phyloP scores from a whole-genome alignment of 2,888 invertebrate genomes.

The Caenorhabditis sinica region DNA sequence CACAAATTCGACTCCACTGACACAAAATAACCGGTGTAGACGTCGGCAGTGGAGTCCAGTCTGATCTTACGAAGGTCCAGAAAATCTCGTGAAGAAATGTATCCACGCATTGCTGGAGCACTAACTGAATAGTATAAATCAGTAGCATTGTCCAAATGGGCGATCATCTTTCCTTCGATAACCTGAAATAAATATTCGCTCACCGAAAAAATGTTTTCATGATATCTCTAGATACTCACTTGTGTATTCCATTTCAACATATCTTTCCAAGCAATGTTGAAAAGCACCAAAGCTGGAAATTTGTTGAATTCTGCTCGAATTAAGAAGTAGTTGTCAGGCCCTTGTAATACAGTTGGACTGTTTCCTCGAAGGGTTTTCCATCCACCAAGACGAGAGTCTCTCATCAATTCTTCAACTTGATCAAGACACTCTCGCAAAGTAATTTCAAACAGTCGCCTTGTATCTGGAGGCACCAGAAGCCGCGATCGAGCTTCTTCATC shows the following conservation, averaged over 20 bases:
- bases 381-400: slow-evolving; percentile 66
- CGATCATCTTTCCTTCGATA: slow-evolving; percentile 71
- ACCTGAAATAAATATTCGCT: slow-evolving; percentile 23
- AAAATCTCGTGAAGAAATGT: slow-evolving; percentile 77
- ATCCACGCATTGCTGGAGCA: slow-evolving; percentile 80
- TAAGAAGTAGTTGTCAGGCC: slow-evolving; percentile 73
- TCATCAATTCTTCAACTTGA: slow-evolving; percentile 60
- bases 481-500: slow-evolving; percentile 61
- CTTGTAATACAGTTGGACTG: slow-evolving; percentile 63
- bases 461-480: slow-evolving; percentile 64
- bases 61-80: slow-evolving; percentile 64
- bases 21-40: slow-evolving; percentile 66
- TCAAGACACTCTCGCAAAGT: slow-evolving; percentile 57
- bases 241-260: slow-evolving; percentile 77
- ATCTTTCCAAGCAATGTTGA: slow-evolving; percentile 78
- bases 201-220: neutral
- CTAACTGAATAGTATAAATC: slow-evolving; percentile 78
- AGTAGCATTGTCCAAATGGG: slow-evolving; percentile 73
- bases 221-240: neutral
- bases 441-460: slow-evolving; percentile 55
- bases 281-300: slow-evolving; percentile 69
- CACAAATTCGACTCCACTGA: slow-evolving; percentile 70
- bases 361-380: slow-evolving; percentile 65
- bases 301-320: slow-evolving; percentile 71
- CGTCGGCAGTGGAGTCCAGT: slow-evolving; percentile 46